Percentiles rank a stretch among this genome's conserved stretches.
Conservation (phyloP, 2,113 vertebrate genomes). For the Camelus bactrianus region DNA sequence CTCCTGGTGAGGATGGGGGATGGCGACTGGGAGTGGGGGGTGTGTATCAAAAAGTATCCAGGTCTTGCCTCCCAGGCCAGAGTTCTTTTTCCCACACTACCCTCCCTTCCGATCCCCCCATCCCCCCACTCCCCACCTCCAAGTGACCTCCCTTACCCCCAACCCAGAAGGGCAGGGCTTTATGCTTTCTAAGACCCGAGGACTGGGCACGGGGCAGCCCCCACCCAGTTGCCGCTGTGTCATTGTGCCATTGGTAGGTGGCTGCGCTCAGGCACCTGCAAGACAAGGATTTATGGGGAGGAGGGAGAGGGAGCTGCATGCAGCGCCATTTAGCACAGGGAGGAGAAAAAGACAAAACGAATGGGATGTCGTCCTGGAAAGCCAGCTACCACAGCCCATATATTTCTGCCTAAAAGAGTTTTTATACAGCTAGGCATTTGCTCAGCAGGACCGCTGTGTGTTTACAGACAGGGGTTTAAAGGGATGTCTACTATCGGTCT, state of each 20-base stretch:
- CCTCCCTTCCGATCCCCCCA: too few species aligned
- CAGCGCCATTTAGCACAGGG: background rate
- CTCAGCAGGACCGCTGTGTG: slow-evolving; percentile 76
- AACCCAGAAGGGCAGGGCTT: background rate
- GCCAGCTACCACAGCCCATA: background rate
- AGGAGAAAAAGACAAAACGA: background rate
- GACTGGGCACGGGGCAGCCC: too few species aligned
- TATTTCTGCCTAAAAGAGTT: slow-evolving; percentile 16
- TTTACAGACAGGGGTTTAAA: slow-evolving; percentile 72
- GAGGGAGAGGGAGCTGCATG: background rate
- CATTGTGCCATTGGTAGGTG: background rate
- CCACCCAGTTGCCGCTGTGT: background rate
- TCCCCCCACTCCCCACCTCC: fast-evolving
- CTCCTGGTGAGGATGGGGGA: background rate
- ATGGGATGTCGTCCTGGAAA: slow-evolving; percentile 49
- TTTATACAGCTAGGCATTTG: slow-evolving; percentile 57
- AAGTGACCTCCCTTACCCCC: too few species aligned
- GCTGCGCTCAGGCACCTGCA: background rate
- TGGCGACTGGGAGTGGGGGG: too few species aligned
- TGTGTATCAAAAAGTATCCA: background rate
- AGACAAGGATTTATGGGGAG: background rate
- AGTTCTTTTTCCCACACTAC: too few species aligned
- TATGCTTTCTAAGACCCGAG: fast-evolving
- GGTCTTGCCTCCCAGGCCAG: background rate
- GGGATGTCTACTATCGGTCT: slow-evolving; percentile 55